Percentiles rank a stretch among this genome's conserved stretches.
Evolutionary conservation across 2,797 vertebrate species (phyloP).

Genomic region (Ceryle rudis): DNA sequence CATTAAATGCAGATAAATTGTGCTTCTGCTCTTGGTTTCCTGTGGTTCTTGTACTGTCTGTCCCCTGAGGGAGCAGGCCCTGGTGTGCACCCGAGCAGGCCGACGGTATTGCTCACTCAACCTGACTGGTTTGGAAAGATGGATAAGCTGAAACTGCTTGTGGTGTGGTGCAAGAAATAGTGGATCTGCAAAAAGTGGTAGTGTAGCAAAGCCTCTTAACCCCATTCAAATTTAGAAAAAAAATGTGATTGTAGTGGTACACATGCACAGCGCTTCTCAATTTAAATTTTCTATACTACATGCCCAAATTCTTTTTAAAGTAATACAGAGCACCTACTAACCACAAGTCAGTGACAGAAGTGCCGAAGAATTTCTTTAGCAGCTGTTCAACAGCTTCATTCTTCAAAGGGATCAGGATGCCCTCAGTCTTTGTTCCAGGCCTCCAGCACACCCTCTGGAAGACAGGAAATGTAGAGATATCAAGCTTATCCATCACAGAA

Average conservation of each 20-base stretch:
- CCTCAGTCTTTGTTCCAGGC: background rate
- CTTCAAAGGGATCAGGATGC: background rate
- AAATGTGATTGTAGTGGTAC: no score
- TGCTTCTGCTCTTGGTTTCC: background rate
- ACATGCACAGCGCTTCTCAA: rapidly evolving
- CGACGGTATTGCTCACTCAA: rapidly evolving
- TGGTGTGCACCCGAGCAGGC: rapidly evolving
- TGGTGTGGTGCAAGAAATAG: no score
- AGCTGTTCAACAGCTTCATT: background rate
- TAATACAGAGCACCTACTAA: background rate
- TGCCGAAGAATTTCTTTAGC: background rate
- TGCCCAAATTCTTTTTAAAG: background rate
- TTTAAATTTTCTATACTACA: rapidly evolving
- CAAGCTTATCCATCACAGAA: background rate
- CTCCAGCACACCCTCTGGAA: background rate
- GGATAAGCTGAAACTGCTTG: background rate
- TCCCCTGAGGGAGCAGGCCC: background rate
- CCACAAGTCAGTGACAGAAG: background rate
- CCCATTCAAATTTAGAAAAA: background rate
- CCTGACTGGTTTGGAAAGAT: no score
- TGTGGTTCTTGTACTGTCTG: rapidly evolving
- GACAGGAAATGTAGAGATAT: background rate
- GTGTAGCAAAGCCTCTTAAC: background rate
- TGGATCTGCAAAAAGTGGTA: background rate
- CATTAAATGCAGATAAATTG: background rate